These are phyloP conservation scores for Dryobates pubescens DNA, from an alignment of 2,797 vertebrate species.

Conservation along the genomic window DNA sequence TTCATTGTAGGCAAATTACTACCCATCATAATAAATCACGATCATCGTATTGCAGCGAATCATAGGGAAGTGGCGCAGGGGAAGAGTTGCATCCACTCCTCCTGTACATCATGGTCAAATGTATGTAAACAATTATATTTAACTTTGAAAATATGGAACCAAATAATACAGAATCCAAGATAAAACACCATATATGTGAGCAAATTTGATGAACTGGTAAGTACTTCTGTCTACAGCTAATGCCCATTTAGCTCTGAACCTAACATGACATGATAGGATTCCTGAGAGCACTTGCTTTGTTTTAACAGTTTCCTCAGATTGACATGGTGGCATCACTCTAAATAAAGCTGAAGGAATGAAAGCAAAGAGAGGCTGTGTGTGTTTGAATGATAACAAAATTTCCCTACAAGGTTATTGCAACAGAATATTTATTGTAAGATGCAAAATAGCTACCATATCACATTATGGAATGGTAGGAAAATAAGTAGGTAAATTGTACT, in stretches of 20 bases:
- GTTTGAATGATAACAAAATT: not conserved
- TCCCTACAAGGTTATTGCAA: not conserved
- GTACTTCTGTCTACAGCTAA: not conserved
- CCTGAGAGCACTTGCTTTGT: not conserved
- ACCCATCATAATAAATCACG: conserved; percentile 3
- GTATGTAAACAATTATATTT: conserved; percentile 31
- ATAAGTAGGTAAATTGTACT: not conserved
- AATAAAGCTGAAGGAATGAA: not conserved
- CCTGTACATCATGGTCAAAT: conserved; percentile 38
- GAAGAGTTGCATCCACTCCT: not conserved
- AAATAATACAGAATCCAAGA: not conserved
- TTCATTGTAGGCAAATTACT: conserved; percentile 30
- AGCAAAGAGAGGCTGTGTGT: not conserved
- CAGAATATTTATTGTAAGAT: not conserved
- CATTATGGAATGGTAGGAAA: not conserved
- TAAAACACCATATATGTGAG: not conserved
- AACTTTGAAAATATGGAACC: not conserved
- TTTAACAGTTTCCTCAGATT: not conserved
- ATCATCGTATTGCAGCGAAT: not conserved
- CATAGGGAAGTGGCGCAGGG: not conserved
- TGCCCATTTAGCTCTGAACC: not conserved
- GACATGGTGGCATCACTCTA: not conserved
- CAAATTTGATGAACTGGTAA: not conserved
- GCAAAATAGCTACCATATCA: not conserved
- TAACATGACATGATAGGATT: not conserved